Percentiles rank a stretch among this genome's conserved stretches.
Evolutionary conservation across 2,888 invertebrate genomes (phyloP).

Genomic region (Habroteleia sp.): DNA sequence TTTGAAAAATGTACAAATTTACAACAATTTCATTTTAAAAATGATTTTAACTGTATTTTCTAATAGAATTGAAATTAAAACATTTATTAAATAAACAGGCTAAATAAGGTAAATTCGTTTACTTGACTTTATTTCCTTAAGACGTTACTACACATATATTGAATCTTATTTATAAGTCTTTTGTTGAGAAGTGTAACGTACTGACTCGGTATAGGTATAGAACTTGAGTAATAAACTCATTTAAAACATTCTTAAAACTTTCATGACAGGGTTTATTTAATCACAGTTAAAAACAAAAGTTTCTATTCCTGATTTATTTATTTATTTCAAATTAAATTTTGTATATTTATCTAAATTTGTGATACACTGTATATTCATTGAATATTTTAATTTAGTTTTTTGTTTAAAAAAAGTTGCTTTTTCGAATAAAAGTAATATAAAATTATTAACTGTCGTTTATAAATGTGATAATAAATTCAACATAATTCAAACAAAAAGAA

Average conservation of each 20-base stretch:
- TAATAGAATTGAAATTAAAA: too few species aligned
- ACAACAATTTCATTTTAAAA: too few species aligned
- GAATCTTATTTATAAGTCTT: constrained; percentile 39
- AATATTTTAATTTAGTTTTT: not conserved
- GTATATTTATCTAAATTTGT: too few species aligned
- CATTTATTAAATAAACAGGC: not conserved
- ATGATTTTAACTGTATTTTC: too few species aligned
- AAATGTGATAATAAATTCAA: not conserved
- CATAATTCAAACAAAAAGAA: constrained; percentile 5
- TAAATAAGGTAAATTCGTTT: constrained; percentile 21
- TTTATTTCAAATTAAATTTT: too few species aligned
- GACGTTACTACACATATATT: constrained; percentile 43
- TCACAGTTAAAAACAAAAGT: constrained; percentile 14
- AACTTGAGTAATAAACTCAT: constrained; percentile 51
- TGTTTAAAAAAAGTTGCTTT: not conserved
- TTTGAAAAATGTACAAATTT: too few species aligned
- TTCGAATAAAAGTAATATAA: not conserved
- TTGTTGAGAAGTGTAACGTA: constrained; percentile 53
- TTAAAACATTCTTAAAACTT: constrained; percentile 43
- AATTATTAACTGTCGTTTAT: not conserved
- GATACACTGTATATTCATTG: too few species aligned
- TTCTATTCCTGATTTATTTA: too few species aligned
- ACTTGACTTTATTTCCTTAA: constrained; percentile 45
- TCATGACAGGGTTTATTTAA: not conserved
- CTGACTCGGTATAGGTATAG: constrained; percentile 54